Percentiles rank a stretch among this genome's conserved stretches.
phyloP scores from a whole-genome alignment of 2,888 invertebrate genomes.

The Hofmannophila pseudospretella region DNA sequence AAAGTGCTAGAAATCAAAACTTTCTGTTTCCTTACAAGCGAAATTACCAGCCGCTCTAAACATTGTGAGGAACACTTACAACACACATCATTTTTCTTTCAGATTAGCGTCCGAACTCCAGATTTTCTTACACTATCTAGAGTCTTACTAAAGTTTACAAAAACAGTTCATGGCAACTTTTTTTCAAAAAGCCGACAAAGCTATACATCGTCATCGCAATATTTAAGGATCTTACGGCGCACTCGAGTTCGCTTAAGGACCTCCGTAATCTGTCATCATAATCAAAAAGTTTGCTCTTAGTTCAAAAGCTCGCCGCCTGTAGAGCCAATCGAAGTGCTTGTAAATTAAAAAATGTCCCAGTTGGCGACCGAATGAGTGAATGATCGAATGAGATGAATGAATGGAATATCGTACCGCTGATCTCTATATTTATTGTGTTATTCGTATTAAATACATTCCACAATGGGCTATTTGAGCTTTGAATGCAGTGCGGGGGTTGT shows the following conservation, averaged over 20 bases:
- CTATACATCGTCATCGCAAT: too few relatives aligned
- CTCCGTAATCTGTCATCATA: conserved; percentile 29
- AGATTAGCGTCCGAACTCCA: too few relatives aligned
- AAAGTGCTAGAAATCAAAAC: too few relatives aligned
- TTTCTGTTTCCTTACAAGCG: too few relatives aligned
- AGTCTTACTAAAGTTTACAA: too few relatives aligned
- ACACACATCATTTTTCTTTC: too few relatives aligned
- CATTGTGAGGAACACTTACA: too few relatives aligned
- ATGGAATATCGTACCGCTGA: conserved; percentile 61
- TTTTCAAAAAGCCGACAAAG: too few relatives aligned
- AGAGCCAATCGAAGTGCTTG: conserved; percentile 66
- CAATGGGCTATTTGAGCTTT: conserved; percentile 47
- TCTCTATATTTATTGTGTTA: conserved; percentile 64
- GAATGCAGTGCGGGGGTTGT: conserved; percentile 56
- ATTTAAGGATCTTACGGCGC: background rate
- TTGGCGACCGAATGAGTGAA: conserved; percentile 49
- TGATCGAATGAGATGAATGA: conserved; percentile 47
- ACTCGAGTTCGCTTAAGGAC: background rate
- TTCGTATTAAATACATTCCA: conserved; percentile 58
- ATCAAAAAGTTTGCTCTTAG: conserved; percentile 26
- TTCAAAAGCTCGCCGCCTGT: conserved; percentile 61
- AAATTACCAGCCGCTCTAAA: too few relatives aligned
- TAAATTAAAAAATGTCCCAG: conserved; percentile 39
- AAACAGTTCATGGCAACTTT: too few relatives aligned
- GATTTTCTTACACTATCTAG: too few relatives aligned